Percentiles rank a stretch among this genome's conserved stretches.
These are phyloP conservation scores for Diorhabda sublineata DNA, from an alignment of 1,140 invertebrate genomes.

Conservation along the genomic window DNA sequence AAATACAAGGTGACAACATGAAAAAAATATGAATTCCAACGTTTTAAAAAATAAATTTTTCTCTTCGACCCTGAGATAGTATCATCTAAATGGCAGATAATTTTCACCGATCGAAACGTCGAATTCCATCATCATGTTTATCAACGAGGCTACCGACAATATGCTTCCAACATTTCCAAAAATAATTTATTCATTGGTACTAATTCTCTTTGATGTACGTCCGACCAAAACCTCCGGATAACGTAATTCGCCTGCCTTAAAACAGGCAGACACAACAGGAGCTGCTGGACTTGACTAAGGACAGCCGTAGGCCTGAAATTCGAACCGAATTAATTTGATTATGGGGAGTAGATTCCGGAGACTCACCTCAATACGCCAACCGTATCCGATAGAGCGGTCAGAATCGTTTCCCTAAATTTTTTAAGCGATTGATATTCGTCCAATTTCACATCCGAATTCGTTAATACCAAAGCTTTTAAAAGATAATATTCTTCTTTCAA, in stretches of 20 bases:
- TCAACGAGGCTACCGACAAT: slow-evolving; percentile 50
- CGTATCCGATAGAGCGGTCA: slow-evolving; percentile 81
- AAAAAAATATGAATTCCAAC: background rate
- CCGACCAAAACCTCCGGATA: slow-evolving; percentile 85
- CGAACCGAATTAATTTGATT: background rate
- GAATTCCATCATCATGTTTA: too few relatives aligned
- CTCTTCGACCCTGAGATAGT: too few relatives aligned
- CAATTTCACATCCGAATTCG: slow-evolving; percentile 86
- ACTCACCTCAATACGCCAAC: slow-evolving; percentile 68
- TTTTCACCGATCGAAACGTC: too few relatives aligned
- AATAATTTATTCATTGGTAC: slow-evolving; percentile 96
- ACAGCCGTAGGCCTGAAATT: slow-evolving; percentile 59
- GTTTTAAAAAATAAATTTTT: too few relatives aligned
- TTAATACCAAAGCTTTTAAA: slow-evolving; percentile 86
- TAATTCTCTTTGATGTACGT: slow-evolving; percentile 79
- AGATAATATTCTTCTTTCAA: slow-evolving; percentile 89
- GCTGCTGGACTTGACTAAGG: slow-evolving; percentile 71
- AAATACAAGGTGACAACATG: background rate
- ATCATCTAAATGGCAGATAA: too few relatives aligned
- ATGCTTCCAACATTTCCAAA: slow-evolving; percentile 91
- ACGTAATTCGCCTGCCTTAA: slow-evolving; percentile 85
- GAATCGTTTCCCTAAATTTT: slow-evolving; percentile 82
- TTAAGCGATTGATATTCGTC: slow-evolving; percentile 80
- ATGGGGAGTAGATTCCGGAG: background rate
- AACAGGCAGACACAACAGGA: slow-evolving; percentile 83